Evolutionary conservation across 2,888 invertebrate species (phyloP).

Genomic region (Protophormia terraenovae): DNA sequence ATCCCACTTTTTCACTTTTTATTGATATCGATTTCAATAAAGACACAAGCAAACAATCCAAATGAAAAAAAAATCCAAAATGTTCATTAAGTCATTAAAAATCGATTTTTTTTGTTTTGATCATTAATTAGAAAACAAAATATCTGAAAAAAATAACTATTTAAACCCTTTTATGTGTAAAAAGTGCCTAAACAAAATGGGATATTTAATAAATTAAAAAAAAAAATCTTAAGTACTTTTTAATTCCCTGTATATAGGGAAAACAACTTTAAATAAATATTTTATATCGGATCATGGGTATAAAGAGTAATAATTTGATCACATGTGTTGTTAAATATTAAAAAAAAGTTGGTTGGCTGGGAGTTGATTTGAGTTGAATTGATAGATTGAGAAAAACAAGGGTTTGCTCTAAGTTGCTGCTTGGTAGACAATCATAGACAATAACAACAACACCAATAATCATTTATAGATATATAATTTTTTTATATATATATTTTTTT

Average conservation of each 20-base stretch:
- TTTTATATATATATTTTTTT: background rate
- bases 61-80: too few relatives aligned
- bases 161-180: constrained; percentile 1
- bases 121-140: constrained; percentile 12
- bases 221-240: constrained; percentile 15
- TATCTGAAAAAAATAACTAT: background rate
- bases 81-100: constrained; percentile 48
- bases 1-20: background rate
- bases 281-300: background rate
- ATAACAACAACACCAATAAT: constrained; percentile 9
- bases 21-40: constrained; percentile 1
- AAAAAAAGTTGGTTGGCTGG: background rate
- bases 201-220: background rate
- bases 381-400: background rate
- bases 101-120: background rate
- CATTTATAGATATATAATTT: constrained; percentile 26
- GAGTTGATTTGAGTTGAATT: background rate
- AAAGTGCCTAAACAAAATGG: background rate
- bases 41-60: background rate
- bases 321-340: background rate
- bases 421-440: constrained; percentile 13
- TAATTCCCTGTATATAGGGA: background rate
- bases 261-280: background rate
- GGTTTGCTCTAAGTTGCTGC: background rate
- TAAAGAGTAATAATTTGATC: background rate